Percentiles rank a stretch among this genome's conserved stretches.
phyloP scores from a whole-genome alignment of 2,797 vertebrate genomes.

The Pterois miles region DNA sequence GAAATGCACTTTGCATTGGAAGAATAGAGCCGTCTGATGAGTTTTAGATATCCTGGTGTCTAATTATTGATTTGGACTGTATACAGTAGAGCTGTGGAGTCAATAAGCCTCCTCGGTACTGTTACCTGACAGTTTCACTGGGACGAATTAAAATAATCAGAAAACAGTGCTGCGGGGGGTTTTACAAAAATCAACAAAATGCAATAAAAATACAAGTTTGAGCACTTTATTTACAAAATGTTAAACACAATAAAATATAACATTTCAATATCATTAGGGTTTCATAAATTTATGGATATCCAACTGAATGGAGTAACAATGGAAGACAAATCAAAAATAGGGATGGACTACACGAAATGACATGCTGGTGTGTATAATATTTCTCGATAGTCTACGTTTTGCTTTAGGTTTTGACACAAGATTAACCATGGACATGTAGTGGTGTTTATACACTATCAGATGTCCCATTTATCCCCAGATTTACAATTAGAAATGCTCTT shows the following conservation, averaged over 20 bases:
- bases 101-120: constrained; percentile 63
- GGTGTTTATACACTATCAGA: constrained; percentile 76
- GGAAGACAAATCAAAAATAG: constrained; percentile 73
- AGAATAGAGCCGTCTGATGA: constrained; percentile 69
- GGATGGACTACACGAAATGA: constrained; percentile 81
- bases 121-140: constrained; percentile 51
- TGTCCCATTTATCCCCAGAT: constrained; percentile 77
- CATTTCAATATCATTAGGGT: constrained; percentile 88
- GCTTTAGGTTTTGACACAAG: constrained; percentile 81
- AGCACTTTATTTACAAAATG: constrained; percentile 92
- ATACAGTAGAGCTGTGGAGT: constrained; percentile 60
- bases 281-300: constrained; percentile 84
- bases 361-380: constrained; percentile 85
- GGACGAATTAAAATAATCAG: constrained; percentile 38
- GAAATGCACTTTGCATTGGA: constrained; percentile 75
- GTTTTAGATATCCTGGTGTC: constrained; percentile 72
- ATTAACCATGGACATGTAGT: constrained; percentile 79
- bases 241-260: constrained; percentile 92
- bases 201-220: constrained; percentile 76
- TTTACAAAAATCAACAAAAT: constrained; percentile 33
- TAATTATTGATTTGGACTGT: constrained; percentile 75
- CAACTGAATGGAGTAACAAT: constrained; percentile 82
- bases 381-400: constrained; percentile 82
- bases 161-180: constrained; percentile 9
- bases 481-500: constrained; percentile 77